These are phyloP conservation scores for Scaptodrosophila lebanonensis DNA, from an alignment of 1,140 invertebrate species.

Conservation along the genomic window DNA sequence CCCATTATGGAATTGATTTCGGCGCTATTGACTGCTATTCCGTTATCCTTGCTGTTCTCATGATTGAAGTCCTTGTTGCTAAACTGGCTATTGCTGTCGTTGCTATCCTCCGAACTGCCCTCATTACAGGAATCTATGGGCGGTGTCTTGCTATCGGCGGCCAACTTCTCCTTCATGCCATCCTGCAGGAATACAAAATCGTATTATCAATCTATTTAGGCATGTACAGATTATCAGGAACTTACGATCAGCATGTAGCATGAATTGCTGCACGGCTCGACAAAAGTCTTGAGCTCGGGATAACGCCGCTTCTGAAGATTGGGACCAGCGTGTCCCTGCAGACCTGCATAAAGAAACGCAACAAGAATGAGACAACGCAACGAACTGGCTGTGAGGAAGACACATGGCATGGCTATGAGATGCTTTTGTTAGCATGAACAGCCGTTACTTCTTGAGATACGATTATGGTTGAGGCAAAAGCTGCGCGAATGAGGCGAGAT, in stretches of 20 bases:
- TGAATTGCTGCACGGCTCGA: conserved; percentile 90
- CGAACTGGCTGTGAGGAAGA: background rate
- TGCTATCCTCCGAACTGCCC: conserved; percentile 94
- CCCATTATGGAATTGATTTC: conserved; percentile 76
- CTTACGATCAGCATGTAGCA: conserved; percentile 94
- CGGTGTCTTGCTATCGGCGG: conserved; percentile 84
- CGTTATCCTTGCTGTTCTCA: conserved; percentile 66
- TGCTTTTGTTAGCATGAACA: conserved; percentile 57
- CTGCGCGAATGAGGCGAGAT: conserved; percentile 57
- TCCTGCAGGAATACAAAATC: conserved; percentile 78
- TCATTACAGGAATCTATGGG: conserved; percentile 93
- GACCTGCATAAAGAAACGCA: conserved; percentile 76
- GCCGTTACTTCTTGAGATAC: conserved; percentile 40
- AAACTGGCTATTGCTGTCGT: conserved; percentile 86
- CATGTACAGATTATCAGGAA: conserved; percentile 9
- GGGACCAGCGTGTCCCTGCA: conserved; percentile 93
- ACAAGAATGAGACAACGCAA: background rate
- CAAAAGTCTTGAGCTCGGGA: conserved; percentile 91
- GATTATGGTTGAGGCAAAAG: conserved; percentile 48
- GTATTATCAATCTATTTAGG: background rate
- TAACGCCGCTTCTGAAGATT: conserved; percentile 93
- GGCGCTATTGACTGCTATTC: conserved; percentile 59
- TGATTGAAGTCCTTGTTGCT: conserved; percentile 74
- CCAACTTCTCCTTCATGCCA: conserved; percentile 88
- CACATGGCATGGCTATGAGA: conserved; percentile 51